These are phyloP conservation scores for Amphimallon solstitiale DNA, from an alignment of 2,888 invertebrate genomes.

Conservation along the genomic window DNA sequence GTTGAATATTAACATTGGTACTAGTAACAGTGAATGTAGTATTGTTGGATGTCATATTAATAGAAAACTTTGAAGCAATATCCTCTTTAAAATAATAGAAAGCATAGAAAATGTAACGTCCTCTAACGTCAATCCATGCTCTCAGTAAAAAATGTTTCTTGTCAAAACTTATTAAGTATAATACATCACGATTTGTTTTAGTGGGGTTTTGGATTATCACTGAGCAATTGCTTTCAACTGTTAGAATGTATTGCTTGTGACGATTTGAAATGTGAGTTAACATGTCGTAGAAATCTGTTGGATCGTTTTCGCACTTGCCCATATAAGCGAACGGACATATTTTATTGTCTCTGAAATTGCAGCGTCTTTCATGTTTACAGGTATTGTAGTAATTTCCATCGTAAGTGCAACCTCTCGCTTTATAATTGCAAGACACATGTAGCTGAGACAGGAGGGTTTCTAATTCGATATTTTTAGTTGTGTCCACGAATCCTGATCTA, in stretches of 20 bases:
- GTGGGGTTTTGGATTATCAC: not conserved
- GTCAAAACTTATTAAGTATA: not conserved
- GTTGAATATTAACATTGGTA: no score
- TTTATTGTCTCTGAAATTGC: not conserved
- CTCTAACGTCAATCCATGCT: no score
- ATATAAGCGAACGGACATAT: slow-evolving; percentile 4
- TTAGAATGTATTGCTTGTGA: not conserved
- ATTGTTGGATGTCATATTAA: no score
- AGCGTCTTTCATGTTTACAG: not conserved
- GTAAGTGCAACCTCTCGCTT: not conserved
- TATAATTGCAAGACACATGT: slow-evolving; percentile 1
- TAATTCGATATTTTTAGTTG: not conserved
- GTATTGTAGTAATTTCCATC: not conserved
- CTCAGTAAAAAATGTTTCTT: not conserved
- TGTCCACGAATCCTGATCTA: no score
- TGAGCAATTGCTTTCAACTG: not conserved
- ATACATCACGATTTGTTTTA: not conserved
- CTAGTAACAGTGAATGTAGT: no score
- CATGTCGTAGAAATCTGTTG: not conserved
- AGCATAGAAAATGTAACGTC: no score
- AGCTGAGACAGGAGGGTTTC: not conserved
- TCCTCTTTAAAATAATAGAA: no score
- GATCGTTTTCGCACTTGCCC: not conserved
- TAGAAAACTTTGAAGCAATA: no score
- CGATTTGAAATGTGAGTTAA: not conserved